Evolutionary conservation across 2,113 vertebrate species (phyloP).

Genomic region (Cyanoramphus novaezelandiae): DNA sequence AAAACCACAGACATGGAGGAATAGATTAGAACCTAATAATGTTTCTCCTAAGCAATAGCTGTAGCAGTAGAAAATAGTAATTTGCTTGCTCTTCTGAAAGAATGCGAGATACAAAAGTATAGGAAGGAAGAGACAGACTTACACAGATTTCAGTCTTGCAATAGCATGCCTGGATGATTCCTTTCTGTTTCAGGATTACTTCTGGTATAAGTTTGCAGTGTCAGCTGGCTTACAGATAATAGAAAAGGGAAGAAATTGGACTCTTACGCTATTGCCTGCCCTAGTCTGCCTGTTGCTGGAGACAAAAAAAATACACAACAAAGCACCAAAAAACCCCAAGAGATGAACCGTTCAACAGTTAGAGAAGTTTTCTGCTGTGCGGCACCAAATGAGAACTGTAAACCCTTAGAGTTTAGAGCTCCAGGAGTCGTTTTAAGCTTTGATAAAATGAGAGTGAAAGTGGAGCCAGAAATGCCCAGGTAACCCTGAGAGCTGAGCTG

Average conservation of each 20-base stretch:
- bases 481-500: background rate
- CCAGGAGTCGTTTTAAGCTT: background rate
- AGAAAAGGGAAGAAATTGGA: conserved; percentile 1
- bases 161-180: conserved; percentile 1
- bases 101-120: background rate
- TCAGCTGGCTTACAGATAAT: conserved; percentile 11
- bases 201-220: background rate
- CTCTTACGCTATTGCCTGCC: background rate
- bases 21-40: background rate
- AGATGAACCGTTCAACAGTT: background rate
- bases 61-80: background rate
- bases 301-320: background rate
- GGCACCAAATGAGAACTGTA: background rate
- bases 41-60: background rate
- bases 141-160: background rate
- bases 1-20: background rate
- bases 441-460: background rate
- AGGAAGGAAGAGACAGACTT: background rate
- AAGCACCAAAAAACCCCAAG: background rate
- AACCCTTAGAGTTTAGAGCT: background rate
- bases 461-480: background rate
- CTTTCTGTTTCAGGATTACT: conserved; percentile 29
- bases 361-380: background rate
- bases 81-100: background rate
- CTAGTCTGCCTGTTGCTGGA: background rate